Evolutionary conservation across 2,113 vertebrate genomes (phyloP).

Genomic region (Propithecus coquereli): DNA sequence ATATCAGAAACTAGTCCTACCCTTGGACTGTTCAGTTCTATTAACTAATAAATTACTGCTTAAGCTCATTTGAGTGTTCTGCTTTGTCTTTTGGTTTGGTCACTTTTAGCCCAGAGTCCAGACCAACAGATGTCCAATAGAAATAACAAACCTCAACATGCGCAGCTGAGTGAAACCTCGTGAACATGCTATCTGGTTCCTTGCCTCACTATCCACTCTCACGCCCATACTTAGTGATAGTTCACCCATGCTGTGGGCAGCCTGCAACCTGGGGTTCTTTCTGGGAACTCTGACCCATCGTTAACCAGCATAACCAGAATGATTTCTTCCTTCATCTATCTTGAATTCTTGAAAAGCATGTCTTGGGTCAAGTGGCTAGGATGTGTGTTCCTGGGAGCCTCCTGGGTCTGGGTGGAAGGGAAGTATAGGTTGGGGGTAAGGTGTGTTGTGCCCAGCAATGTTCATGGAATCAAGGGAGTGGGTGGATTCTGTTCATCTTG

Average conservation of each 20-base stretch:
- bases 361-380: background rate
- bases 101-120: slow-evolving; percentile 12
- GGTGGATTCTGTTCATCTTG: background rate
- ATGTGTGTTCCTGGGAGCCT: background rate
- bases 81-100: background rate
- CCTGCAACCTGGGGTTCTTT: background rate
- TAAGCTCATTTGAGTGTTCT: slow-evolving; percentile 20
- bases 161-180: background rate
- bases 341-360: slow-evolving; percentile 15
- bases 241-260: background rate
- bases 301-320: background rate
- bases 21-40: background rate
- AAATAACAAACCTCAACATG: background rate
- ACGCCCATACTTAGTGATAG: too few species aligned
- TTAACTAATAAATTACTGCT: background rate
- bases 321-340: background rate
- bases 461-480: background rate
- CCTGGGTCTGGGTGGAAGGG: background rate
- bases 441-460: background rate
- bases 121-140: background rate
- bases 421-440: background rate
- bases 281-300: background rate
- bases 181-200: background rate
- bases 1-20: background rate
- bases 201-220: background rate